Evolutionary conservation across 2,797 vertebrate genomes (phyloP), one percentile per base, ranked within the genome.

Genomic region (Sebastes hopkinsi): DNA sequence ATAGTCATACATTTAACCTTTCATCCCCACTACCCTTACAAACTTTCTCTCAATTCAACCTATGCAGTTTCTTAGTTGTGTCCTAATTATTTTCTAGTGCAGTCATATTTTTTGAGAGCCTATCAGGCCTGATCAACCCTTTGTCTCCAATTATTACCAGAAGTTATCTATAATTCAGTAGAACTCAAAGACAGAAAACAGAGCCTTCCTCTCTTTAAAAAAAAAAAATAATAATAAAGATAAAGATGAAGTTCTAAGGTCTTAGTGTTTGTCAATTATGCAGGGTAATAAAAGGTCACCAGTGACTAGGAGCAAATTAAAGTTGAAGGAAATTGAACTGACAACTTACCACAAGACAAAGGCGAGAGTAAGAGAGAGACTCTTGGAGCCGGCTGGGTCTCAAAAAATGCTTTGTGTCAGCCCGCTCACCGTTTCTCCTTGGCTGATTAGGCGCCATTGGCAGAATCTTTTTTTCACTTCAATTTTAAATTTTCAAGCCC

Each of bases 401-500:
- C 22, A 3, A 20, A 64, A 80, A 72, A 64, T 46, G 34, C 72
- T 86, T 85, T 71, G 73, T 87, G 82, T 75, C 79, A 67, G 72
- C 75, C 81, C 23, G 20, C 72, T 88, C 76, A 67, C 71, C 2
- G 16, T 84, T 90, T 83, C 81, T 89, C 79, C 68, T 36, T 77
- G 69, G 83, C 80, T 90, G 89, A 91, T 95, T 92, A 91, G 89
- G 77, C 42, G 77, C 92, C 80, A 85, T 83, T 90, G 91, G 89
- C 92, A 80, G 79, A 89, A 80, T 89, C 79, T 81, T 81, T 81
- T 87, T 82, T 88, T 83, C 77, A 82, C 82, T 90, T 92, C 78
- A 90, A 90, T 92, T 95, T 93, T n/a, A 89, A 78, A 93, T 91
- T 88, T 92, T 88, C 74, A 82, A 88, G 85, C 80, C 78, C 77